Evolutionary conservation across 2,113 vertebrate genomes (phyloP).

Genomic region (Silurus glanis): DNA sequence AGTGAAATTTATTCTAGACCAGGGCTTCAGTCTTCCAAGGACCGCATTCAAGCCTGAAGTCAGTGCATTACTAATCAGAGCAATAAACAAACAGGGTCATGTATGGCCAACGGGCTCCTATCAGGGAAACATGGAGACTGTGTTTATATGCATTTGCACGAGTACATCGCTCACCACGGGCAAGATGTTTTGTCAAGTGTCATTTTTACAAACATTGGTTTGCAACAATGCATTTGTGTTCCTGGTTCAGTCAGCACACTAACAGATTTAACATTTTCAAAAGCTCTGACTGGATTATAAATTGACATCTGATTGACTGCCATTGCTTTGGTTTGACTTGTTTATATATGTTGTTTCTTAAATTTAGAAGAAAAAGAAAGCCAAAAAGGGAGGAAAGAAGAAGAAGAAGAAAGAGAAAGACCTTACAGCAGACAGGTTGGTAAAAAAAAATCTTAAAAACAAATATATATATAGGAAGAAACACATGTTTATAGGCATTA

Average conservation of each 20-base stretch:
- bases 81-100: slow-evolving; percentile 17
- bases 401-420: slow-evolving; percentile 72
- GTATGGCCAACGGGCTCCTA: not conserved
- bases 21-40: not conserved
- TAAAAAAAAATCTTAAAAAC: not conserved
- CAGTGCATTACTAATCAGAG: slow-evolving; percentile 4
- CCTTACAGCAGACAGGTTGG: slow-evolving; percentile 77
- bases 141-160: slow-evolving; percentile 38
- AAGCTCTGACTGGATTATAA: not conserved
- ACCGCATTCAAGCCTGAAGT: not conserved
- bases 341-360: slow-evolving; percentile 27
- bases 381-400: slow-evolving; percentile 55
- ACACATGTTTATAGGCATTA: slow-evolving; percentile 3
- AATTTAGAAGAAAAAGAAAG: slow-evolving; percentile 65
- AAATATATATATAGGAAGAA: not conserved
- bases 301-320: not conserved
- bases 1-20: slow-evolving; percentile 15
- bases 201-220: slow-evolving; percentile 26
- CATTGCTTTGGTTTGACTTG: slow-evolving; percentile 5
- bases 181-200: slow-evolving; percentile 32
- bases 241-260: slow-evolving; percentile 2
- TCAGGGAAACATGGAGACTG: slow-evolving; percentile 21
- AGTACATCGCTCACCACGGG: slow-evolving; percentile 11
- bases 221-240: not conserved
- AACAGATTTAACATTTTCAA: slow-evolving; percentile 5